Evolutionary conservation across 2,888 invertebrate genomes (phyloP), one percentile per base, ranked within the genome.

Genomic region (Tricholauxania praeusta): DNA sequence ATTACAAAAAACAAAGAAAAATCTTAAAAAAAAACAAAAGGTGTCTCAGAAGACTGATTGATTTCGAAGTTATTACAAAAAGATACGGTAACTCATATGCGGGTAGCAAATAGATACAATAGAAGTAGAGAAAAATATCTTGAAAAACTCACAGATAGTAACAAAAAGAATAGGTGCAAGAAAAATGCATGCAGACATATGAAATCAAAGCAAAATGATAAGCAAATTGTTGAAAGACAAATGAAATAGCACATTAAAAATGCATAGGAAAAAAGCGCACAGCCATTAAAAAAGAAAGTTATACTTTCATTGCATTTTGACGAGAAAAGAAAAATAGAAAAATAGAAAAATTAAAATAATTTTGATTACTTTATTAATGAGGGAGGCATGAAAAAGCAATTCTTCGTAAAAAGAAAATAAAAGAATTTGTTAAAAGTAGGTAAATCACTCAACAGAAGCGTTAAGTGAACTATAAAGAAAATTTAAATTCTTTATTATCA

Each of bases 291-390:
- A 64, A 51, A 64, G 64, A 64, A 64, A 64, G 64, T 64, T 22
- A n/a, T 10, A 12, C 51, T 49, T 49, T 28, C 17, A 64, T 51
- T 28, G 12, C 48, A 7, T 39, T 39, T 39, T 10, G n/a, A 39
- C 47, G n/a, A 39, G 28, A 57, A 10, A 3, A 28, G 22, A 22
- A 59, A 15, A 28, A 59, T 15, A 49, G 49, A 14, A 19, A 64
- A 49, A 64, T 15, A 14, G 14, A 19, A 64, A 64, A 64, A 49
- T 51, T 14, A 64, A 14, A 64, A 22, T 64, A 12, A 47, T 14
- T n/a, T 39, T 64, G 64, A 64, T 51, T 51, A 51, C 64, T 64
- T 64, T 49, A 64, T 64, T 64, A 64, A 64, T 64, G 64, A 51
- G 28, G 39, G n/a, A 7, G 51, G 28, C 22, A 22, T 49, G 64